phyloP scores from a whole-genome alignment of 2,113 vertebrate species.

The Pimephales promelas region DNA sequence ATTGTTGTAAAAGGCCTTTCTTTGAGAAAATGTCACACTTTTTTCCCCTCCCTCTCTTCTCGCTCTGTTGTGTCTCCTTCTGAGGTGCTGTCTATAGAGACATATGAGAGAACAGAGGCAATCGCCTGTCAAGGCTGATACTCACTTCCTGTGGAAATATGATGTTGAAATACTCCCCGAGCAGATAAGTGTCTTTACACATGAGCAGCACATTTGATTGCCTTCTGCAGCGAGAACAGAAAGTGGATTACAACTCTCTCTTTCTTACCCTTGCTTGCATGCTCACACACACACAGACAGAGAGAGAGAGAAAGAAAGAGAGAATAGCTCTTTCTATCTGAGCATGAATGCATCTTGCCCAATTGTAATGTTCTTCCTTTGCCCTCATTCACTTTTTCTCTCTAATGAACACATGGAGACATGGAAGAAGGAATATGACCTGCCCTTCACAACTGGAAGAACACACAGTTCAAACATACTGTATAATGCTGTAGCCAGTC shows the following conservation, averaged over 20 bases:
- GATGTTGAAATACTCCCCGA: constrained; percentile 78
- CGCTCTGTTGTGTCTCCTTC: constrained; percentile 39
- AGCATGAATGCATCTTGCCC: constrained; percentile 43
- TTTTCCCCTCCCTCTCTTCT: constrained; percentile 13
- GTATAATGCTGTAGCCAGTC: not conserved
- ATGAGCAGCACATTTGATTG: constrained; percentile 81
- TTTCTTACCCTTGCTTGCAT: constrained; percentile 67
- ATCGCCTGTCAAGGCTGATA: constrained; percentile 77
- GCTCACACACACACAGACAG: not conserved
- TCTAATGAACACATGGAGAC: constrained; percentile 34
- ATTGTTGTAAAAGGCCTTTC: constrained; percentile 63
- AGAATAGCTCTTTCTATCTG: constrained; percentile 4
- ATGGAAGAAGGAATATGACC: constrained; percentile 66
- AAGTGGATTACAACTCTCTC: constrained; percentile 69
- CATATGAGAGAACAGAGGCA: constrained; percentile 75
- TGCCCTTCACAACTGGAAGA: constrained; percentile 19
- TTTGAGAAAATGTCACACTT: constrained; percentile 58
- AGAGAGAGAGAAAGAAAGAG: constrained; percentile 1
- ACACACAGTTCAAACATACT: not conserved
- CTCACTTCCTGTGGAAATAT: constrained; percentile 76
- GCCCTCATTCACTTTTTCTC: constrained; percentile 21
- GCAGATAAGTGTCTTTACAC: constrained; percentile 81
- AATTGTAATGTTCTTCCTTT: constrained; percentile 26
- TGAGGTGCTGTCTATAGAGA: constrained; percentile 73
- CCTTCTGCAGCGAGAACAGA: constrained; percentile 72